These are phyloP conservation scores for Rhyacichthys aspro DNA, from an alignment of 2,797 vertebrate species.

Conservation along the genomic window DNA sequence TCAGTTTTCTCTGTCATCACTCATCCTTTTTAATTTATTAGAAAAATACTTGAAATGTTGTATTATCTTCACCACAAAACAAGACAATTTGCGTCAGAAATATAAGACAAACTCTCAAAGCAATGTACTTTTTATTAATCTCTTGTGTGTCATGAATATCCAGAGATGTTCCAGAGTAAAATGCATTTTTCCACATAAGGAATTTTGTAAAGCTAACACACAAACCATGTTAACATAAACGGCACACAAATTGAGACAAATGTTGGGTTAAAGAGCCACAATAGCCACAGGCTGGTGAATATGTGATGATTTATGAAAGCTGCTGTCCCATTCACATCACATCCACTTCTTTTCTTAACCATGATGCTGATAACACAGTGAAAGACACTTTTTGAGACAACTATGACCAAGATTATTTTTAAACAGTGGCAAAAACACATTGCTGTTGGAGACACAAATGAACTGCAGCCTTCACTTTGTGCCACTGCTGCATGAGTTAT, in stretches of 20 bases:
- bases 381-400: constrained; percentile 1
- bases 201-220: constrained; percentile 4
- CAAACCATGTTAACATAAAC: constrained; percentile 5
- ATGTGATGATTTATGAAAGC: background rate
- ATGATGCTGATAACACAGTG: background rate
- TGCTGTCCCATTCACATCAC: background rate
- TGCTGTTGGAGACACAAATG: constrained; percentile 5
- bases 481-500: background rate
- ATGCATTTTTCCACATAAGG: constrained; percentile 1
- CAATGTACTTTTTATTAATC: constrained; percentile 12
- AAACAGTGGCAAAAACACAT: constrained; percentile 4
- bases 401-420: constrained; percentile 4
- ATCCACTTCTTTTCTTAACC: constrained; percentile 1
- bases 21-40: too few relatives aligned
- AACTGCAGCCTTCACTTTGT: background rate
- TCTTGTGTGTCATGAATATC: constrained; percentile 1
- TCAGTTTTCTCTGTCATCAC: too few relatives aligned
- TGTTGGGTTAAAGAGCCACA: constrained; percentile 7
- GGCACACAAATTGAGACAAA: constrained; percentile 12
- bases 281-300: constrained; percentile 3
- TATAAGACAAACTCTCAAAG: background rate
- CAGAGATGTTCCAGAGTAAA: too few relatives aligned
- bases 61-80: too few relatives aligned
- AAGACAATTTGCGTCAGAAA: too few relatives aligned
- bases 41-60: too few relatives aligned